These are phyloP conservation scores for Probaryconus sp. DNA, from an alignment of 1,140 invertebrate genomes.

Conservation along the genomic window DNA sequence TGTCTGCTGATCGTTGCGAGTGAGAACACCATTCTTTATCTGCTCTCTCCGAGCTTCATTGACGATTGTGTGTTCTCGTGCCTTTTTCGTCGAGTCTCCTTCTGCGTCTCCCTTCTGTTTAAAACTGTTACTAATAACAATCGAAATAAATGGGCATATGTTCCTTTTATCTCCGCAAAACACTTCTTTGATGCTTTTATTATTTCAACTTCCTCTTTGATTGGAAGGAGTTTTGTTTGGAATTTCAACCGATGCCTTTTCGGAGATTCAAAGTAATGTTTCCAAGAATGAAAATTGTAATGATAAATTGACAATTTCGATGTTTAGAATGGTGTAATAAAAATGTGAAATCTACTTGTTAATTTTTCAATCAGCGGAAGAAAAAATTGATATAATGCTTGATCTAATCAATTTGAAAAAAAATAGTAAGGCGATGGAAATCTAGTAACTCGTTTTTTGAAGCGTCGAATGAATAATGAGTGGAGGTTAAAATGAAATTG, in stretches of 20 bases:
- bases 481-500: conserved; percentile 57
- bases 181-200: neutral
- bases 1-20: conserved; percentile 34
- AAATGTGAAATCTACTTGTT: no score
- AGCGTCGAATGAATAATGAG: conserved; percentile 52
- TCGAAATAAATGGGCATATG: conserved; percentile 5
- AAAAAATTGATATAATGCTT: conserved; percentile 33
- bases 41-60: conserved; percentile 21
- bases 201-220: conserved; percentile 8
- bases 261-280: no score
- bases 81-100: conserved; percentile 10
- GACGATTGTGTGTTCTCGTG: conserved; percentile 12
- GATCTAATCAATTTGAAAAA: conserved; percentile 62
- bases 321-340: no score
- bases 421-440: conserved; percentile 27
- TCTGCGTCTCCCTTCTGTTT: conserved; percentile 9
- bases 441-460: conserved; percentile 45
- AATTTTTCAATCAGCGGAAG: conserved; percentile 20
- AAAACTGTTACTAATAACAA: conserved; percentile 32
- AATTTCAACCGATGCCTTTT: no score
- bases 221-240: no score
- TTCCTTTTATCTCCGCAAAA: neutral
- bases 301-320: no score
- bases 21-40: conserved; percentile 43
- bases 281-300: no score